Evolutionary conservation across 2,797 vertebrate species (phyloP).

Genomic region (Platyrinchus mystaceus): DNA sequence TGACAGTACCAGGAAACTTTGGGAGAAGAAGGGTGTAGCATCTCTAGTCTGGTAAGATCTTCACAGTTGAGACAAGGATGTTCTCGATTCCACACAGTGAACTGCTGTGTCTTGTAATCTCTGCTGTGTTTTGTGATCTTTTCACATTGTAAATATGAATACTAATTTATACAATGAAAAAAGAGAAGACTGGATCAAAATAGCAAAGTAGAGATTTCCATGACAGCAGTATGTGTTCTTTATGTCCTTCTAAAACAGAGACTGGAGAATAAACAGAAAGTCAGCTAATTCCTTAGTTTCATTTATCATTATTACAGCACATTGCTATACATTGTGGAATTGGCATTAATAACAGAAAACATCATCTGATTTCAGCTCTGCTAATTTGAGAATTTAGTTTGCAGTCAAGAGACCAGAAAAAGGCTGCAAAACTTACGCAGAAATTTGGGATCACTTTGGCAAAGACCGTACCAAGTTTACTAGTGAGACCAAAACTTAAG

Average conservation of each 20-base stretch:
- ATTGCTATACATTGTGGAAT: neutral
- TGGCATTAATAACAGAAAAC: neutral
- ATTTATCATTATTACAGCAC: neutral
- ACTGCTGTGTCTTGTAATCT: neutral
- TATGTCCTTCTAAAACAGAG: neutral
- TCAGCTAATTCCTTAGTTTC: neutral
- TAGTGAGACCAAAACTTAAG: neutral
- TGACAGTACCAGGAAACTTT: neutral
- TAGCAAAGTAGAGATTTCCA: neutral
- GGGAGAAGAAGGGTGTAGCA: accelerated
- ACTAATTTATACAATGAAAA: neutral
- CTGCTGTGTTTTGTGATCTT: neutral
- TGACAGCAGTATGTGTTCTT: neutral
- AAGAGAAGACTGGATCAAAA: neutral
- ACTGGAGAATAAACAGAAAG: neutral
- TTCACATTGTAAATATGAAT: neutral
- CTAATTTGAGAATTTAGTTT: neutral
- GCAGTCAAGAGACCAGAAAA: neutral
- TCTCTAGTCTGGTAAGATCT: neutral
- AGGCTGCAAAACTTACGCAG: neutral
- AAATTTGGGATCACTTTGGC: neutral
- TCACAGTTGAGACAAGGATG: neutral
- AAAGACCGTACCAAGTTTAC: neutral
- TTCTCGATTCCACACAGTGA: neutral
- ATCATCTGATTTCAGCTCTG: neutral